Evolutionary conservation across 2,888 invertebrate genomes (phyloP).

Genomic region (Hartigia nigra): DNA sequence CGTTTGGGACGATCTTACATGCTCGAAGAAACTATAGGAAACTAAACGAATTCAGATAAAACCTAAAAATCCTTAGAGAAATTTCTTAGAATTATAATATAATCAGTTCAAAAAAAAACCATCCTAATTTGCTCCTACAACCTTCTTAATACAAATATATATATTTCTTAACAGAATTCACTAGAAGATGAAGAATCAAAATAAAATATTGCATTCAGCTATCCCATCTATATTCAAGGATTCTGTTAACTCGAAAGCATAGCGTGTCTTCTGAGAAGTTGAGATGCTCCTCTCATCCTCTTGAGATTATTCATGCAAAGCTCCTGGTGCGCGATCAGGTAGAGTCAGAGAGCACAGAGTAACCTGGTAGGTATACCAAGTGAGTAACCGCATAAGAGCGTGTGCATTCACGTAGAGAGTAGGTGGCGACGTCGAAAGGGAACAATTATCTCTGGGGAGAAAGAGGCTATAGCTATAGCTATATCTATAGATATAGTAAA

Average conservation of each 20-base stretch:
- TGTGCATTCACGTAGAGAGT: neutral
- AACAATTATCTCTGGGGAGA: conserved; percentile 3
- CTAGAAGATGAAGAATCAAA: conserved; percentile 24
- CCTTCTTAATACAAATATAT: neutral
- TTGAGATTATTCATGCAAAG: conserved; percentile 47
- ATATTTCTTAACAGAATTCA: conserved; percentile 4
- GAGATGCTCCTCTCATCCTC: neutral
- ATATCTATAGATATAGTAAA: conserved; percentile 2
- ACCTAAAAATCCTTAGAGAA: neutral
- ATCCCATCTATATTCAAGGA: neutral
- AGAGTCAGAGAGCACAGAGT: neutral
- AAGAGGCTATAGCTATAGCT: neutral
- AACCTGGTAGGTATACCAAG: neutral
- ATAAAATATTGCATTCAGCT: neutral
- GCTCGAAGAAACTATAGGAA: neutral
- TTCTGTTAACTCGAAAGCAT: neutral
- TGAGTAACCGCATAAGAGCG: neutral
- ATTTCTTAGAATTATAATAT: neutral
- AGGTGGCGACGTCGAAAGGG: conserved; percentile 4
- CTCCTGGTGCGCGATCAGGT: conserved; percentile 18
- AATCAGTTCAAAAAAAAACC: neutral
- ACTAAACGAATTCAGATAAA: neutral
- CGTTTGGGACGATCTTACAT: neutral
- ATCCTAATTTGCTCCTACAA: neutral
- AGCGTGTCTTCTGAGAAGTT: neutral